These are phyloP conservation scores for Astyanax mexicanus DNA, from an alignment of 2,797 vertebrate species.

Conservation along the genomic window DNA sequence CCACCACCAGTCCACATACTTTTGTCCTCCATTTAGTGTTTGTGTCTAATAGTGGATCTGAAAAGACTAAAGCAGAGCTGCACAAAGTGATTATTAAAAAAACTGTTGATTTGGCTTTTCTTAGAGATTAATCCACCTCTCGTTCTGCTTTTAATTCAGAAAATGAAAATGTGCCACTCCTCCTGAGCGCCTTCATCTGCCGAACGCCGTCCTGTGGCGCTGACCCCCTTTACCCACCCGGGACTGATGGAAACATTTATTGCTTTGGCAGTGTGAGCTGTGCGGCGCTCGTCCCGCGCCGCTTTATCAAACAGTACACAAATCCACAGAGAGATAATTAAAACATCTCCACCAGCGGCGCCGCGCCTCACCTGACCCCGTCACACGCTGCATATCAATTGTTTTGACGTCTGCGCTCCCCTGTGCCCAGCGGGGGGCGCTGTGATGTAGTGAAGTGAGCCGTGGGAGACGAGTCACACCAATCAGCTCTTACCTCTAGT, in stretches of 20 bases:
- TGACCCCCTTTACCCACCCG: conserved; percentile 34
- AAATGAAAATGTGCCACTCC: neutral
- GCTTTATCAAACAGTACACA: conserved; percentile 49
- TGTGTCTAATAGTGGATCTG: too few species aligned
- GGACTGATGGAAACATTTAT: conserved; percentile 54
- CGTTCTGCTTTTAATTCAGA: neutral
- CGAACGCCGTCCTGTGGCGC: conserved; percentile 26
- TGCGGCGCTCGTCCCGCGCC: conserved; percentile 29
- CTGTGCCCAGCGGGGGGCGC: conserved; percentile 37
- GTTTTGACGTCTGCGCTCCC: conserved; percentile 44
- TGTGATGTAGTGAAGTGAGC: too few species aligned
- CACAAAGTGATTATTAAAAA: too few species aligned
- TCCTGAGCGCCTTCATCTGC: conserved; percentile 33
- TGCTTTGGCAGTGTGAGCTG: conserved; percentile 34
- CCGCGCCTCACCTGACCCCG: conserved; percentile 50
- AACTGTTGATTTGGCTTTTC: neutral
- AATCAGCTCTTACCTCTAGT: too few species aligned
- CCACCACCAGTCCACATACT: too few species aligned
- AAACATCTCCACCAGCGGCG: conserved; percentile 42
- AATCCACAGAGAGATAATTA: conserved; percentile 58
- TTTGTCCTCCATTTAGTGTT: too few species aligned
- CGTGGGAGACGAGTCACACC: too few species aligned
- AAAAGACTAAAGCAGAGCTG: neutral
- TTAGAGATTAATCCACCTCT: too few species aligned
- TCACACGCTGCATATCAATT: conserved; percentile 53